Conservation (phyloP, 2,113 vertebrate species). For the Mormoops blainvillei region DNA sequence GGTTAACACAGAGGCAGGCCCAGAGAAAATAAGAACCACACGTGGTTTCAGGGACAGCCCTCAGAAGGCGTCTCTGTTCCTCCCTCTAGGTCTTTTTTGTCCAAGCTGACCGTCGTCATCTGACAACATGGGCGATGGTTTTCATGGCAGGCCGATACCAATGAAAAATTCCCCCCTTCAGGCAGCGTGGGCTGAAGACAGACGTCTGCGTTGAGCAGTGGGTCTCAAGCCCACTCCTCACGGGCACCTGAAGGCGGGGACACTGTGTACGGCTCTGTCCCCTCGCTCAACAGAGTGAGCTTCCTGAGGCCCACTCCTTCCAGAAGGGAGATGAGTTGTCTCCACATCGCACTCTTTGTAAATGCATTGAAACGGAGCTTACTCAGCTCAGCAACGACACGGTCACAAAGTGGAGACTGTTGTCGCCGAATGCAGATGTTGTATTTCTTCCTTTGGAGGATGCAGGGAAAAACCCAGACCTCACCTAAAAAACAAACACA, state of each 20-base stretch:
- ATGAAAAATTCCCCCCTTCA: too few relatives aligned
- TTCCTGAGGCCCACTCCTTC: too few relatives aligned
- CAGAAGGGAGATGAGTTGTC: fast-evolving
- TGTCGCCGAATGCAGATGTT: not conserved
- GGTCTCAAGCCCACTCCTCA: too few relatives aligned
- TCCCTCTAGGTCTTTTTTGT: not conserved
- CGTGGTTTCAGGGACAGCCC: fast-evolving
- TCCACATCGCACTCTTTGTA: fast-evolving
- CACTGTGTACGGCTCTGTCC: fast-evolving
- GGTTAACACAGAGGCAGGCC: not conserved
- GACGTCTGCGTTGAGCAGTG: fast-evolving
- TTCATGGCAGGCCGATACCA: not conserved
- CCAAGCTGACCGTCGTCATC: not conserved
- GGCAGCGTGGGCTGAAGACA: fast-evolving
- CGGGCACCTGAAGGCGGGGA: fast-evolving
- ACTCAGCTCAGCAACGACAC: fast-evolving
- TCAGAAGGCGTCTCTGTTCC: fast-evolving
- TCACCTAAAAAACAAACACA: too few relatives aligned
- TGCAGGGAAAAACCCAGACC: not conserved
- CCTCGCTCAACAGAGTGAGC: fast-evolving
- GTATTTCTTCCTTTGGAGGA: not conserved
- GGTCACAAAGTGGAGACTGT: fast-evolving
- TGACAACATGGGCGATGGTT: fast-evolving
- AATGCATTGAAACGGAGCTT: not conserved
- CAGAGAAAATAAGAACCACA: too few relatives aligned